phyloP scores from a whole-genome alignment of 2,113 vertebrate species.

The Aspiorhynchus laticeps region DNA sequence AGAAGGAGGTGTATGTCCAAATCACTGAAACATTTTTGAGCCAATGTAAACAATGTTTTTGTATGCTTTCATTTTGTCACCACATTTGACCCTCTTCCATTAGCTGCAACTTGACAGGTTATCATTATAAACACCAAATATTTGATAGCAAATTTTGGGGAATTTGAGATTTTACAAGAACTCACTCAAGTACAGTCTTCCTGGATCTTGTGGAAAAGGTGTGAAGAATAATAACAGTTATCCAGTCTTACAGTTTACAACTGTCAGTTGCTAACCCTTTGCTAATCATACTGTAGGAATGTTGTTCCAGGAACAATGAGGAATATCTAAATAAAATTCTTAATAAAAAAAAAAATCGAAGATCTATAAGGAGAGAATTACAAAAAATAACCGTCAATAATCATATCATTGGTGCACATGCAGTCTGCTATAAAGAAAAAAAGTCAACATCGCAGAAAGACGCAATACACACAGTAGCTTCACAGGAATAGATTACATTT shows the following conservation, averaged over 20 bases:
- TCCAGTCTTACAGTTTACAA: neutral
- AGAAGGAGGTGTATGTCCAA: neutral
- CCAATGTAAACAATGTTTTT: neutral
- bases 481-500: too few species aligned
- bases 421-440: too few species aligned
- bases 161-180: neutral
- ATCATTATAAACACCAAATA: conserved; percentile 9
- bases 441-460: too few species aligned
- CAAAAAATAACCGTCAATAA: too few species aligned
- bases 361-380: too few species aligned
- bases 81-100: neutral
- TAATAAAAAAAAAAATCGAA: too few species aligned
- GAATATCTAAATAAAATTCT: too few species aligned
- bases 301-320: neutral
- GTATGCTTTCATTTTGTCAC: neutral
- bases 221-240: neutral
- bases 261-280: neutral
- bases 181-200: neutral
- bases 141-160: neutral
- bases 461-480: too few species aligned
- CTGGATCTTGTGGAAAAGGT: neutral
- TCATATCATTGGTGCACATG: too few species aligned
- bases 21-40: conserved; percentile 23
- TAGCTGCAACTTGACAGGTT: neutral
- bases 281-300: neutral